Evolutionary conservation across 2,797 vertebrate genomes (phyloP).

Genomic region (Numenius phaeopus): DNA sequence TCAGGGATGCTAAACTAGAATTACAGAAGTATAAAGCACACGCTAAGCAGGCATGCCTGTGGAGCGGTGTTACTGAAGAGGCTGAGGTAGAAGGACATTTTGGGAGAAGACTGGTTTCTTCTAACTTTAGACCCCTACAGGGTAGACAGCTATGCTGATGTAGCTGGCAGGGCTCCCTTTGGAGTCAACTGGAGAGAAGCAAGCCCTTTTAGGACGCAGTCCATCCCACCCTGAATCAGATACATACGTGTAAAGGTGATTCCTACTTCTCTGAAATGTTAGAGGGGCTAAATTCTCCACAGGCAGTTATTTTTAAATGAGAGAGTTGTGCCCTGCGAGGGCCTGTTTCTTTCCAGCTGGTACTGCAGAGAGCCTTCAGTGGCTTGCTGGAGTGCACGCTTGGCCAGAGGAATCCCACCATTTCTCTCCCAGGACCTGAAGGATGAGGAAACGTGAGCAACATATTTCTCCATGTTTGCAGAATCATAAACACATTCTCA

Average conservation of each 20-base stretch:
- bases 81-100: not conserved
- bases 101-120: not conserved
- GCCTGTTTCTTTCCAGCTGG: not conserved
- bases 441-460: not conserved
- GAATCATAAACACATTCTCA: not conserved
- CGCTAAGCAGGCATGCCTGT: accelerated
- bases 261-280: not conserved
- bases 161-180: not conserved
- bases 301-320: not conserved
- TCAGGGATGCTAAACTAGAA: not conserved
- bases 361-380: not conserved
- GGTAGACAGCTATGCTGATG: not conserved
- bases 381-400: not conserved
- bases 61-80: not conserved
- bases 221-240: not conserved
- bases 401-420: not conserved
- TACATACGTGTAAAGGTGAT: not conserved
- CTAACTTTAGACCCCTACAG: not conserved
- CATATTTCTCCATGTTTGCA: not conserved
- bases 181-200: not conserved
- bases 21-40: not conserved
- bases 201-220: not conserved
- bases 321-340: accelerated
- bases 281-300: not conserved
- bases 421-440: not conserved